These are phyloP conservation scores for Heteronetta atricapilla DNA, from an alignment of 2,113 vertebrate genomes.

Conservation along the genomic window DNA sequence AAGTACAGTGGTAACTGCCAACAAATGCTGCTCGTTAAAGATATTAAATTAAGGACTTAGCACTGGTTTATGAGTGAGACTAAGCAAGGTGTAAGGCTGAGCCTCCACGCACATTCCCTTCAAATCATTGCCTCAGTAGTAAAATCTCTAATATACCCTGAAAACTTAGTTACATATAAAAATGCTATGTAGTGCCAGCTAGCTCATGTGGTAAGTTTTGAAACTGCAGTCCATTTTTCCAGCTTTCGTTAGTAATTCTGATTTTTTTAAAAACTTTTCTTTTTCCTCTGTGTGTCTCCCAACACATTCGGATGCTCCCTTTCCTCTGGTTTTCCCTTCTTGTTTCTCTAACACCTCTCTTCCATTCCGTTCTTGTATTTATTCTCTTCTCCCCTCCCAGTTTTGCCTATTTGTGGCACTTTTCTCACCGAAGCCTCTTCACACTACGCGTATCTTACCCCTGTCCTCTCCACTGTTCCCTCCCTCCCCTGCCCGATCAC, in stretches of 20 bases:
- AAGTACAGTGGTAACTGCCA: background rate
- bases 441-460: background rate
- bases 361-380: background rate
- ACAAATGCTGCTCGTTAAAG: background rate
- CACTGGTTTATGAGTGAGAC: background rate
- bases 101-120: background rate
- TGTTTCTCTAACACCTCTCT: background rate
- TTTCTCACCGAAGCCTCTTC: background rate
- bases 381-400: background rate
- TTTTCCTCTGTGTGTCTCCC: background rate
- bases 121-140: background rate
- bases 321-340: background rate
- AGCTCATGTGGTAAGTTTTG: background rate
- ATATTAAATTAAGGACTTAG: background rate
- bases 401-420: background rate
- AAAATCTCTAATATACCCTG: background rate
- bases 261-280: background rate
- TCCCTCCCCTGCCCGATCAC: background rate
- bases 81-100: background rate
- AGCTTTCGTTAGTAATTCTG: background rate
- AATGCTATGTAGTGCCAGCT: background rate
- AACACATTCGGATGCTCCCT: background rate
- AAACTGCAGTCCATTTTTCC: background rate
- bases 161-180: background rate
- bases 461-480: background rate